phyloP scores from a whole-genome alignment of 2,113 vertebrate species.

The Lophura nycthemera region DNA sequence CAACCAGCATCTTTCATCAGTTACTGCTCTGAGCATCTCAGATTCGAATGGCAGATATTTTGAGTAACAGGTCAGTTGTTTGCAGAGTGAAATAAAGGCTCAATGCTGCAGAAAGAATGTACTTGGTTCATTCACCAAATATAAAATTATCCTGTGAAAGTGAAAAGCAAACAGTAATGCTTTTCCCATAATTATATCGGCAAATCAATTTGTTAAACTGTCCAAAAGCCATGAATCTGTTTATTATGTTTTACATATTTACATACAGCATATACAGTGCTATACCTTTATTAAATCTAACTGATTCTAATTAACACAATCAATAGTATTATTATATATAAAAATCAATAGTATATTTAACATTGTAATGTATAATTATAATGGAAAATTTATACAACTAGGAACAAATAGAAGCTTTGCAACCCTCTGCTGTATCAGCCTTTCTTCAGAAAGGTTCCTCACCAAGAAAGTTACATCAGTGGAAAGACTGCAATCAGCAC shows the following conservation, averaged over 20 bases:
- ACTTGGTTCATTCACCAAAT: background rate
- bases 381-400: background rate
- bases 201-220: background rate
- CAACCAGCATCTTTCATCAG: background rate
- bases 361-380: background rate
- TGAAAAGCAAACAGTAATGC: background rate
- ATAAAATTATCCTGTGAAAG: background rate
- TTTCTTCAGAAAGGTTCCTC: background rate
- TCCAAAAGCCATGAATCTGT: background rate
- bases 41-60: slow-evolving; percentile 20
- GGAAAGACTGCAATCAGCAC: background rate
- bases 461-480: background rate
- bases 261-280: background rate
- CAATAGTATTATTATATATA: background rate
- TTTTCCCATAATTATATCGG: background rate
- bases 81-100: background rate
- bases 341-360: background rate
- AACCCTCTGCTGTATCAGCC: background rate
- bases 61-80: background rate
- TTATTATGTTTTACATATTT: background rate
- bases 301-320: background rate
- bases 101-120: background rate
- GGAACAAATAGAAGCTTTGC: background rate
- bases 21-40: slow-evolving; percentile 1
- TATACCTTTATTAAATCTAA: background rate